Conservation (phyloP, 2,888 invertebrate genomes). For the Drymonia ruficornis region DNA sequence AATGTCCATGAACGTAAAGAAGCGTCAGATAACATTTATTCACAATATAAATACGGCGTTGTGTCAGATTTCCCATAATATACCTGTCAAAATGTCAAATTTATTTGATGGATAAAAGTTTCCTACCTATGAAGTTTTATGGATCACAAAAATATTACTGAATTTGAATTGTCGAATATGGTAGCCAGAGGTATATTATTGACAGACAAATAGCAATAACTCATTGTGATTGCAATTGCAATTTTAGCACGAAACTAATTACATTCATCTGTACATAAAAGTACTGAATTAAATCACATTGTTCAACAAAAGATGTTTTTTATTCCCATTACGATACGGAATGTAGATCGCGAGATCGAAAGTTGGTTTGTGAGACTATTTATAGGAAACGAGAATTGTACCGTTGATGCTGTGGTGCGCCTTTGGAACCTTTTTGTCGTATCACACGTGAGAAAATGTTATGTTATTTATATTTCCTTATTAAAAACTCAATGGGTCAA, state of each 20-base stretch:
- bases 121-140: too few species aligned
- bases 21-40: too few species aligned
- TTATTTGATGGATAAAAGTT: too few species aligned
- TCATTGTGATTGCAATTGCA: conserved; percentile 3
- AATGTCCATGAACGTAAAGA: too few species aligned
- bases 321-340: conserved; percentile 23
- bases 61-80: too few species aligned
- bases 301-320: conserved; percentile 16
- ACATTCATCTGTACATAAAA: conserved; percentile 11
- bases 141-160: too few species aligned
- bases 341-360: conserved; percentile 49
- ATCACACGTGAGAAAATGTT: conserved; percentile 14
- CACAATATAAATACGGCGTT: too few species aligned
- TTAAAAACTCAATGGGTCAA: conserved; percentile 11
- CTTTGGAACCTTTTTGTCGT: conserved; percentile 19
- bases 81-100: too few species aligned
- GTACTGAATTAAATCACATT: conserved; percentile 29
- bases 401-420: conserved; percentile 26
- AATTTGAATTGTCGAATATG: too few species aligned
- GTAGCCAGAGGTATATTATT: not conserved
- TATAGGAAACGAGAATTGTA: conserved; percentile 44
- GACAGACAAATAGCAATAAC: not conserved
- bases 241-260: not conserved
- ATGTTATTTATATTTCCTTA: conserved; percentile 29
- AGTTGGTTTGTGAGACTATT: conserved; percentile 49